A percentile compares a stretch with the other conserved stretches of the same genome.
Conservation (phyloP, 1,140 invertebrate species). For the Thalassaphorura encarpata region DNA sequence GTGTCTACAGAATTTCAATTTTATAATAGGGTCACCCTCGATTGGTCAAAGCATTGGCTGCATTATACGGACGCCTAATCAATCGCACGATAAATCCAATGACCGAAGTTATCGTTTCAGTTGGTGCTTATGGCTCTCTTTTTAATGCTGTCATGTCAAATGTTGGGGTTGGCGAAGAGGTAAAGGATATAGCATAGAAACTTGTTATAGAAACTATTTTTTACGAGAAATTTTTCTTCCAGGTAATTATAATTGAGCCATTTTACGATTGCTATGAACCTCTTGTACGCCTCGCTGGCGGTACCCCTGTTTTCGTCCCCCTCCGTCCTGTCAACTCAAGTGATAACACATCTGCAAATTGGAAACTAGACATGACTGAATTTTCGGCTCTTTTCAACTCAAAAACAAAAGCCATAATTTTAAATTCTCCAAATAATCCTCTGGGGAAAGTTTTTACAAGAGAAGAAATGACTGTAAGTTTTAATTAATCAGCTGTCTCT, state of each 20-base stretch:
- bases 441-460: constrained; percentile 76
- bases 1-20: background rate
- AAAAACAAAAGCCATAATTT: constrained; percentile 88
- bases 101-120: constrained; percentile 76
- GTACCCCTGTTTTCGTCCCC: constrained; percentile 75
- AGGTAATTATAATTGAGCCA: constrained; percentile 49
- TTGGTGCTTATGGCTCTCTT: constrained; percentile 84
- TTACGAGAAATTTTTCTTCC: constrained; percentile 32
- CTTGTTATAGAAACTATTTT: too few species aligned
- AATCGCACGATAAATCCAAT: constrained; percentile 62
- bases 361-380: constrained; percentile 16
- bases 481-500: too few species aligned
- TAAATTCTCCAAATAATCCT: constrained; percentile 96
- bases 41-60: constrained; percentile 69
- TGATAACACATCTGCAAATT: constrained; percentile 7
- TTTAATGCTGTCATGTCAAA: constrained; percentile 74
- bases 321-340: constrained; percentile 58
- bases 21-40: constrained; percentile 71
- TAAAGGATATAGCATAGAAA: too few species aligned
- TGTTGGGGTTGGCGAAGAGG: constrained; percentile 36
- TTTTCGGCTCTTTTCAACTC: constrained; percentile 11
- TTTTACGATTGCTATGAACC: constrained; percentile 97
- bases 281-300: constrained; percentile 81
- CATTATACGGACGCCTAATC: constrained; percentile 72
- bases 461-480: constrained; percentile 47